Percentiles rank a stretch among this genome's conserved stretches.
phyloP scores from a whole-genome alignment of 2,888 invertebrate genomes.

The Opisthograptis luteolata region DNA sequence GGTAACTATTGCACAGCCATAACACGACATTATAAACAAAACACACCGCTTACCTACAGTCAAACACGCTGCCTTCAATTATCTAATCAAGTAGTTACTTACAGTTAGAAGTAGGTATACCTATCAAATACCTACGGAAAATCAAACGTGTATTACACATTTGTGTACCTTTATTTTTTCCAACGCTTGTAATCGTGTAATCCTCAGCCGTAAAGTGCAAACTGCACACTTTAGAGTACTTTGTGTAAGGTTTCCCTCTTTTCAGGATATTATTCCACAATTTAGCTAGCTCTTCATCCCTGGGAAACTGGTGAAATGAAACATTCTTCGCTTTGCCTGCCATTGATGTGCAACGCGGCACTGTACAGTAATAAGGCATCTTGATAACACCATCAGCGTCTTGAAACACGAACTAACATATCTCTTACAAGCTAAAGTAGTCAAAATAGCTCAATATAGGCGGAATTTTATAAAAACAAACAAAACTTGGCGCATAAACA shows the following conservation, averaged over 20 bases:
- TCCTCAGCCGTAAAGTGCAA: slow-evolving; percentile 76
- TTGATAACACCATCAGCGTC: slow-evolving; percentile 52
- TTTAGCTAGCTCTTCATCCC: slow-evolving; percentile 72
- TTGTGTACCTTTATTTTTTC: slow-evolving; percentile 74
- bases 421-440: slow-evolving; percentile 33
- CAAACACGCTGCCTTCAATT: slow-evolving; percentile 12
- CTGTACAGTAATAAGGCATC: slow-evolving; percentile 82
- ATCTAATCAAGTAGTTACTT: slow-evolving; percentile 19
- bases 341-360: slow-evolving; percentile 80
- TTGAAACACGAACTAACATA: slow-evolving; percentile 56
- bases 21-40: slow-evolving; percentile 17
- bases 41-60: background rate
- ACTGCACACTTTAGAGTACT: slow-evolving; percentile 81
- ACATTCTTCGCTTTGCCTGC: slow-evolving; percentile 80
- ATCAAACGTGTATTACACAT: slow-evolving; percentile 33
- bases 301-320: slow-evolving; percentile 78
- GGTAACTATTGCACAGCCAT: too few relatives aligned
- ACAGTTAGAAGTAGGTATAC: slow-evolving; percentile 22
- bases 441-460: slow-evolving; percentile 32
- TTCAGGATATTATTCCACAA: slow-evolving; percentile 77
- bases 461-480: slow-evolving; percentile 66
- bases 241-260: slow-evolving; percentile 78
- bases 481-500: slow-evolving; percentile 75
- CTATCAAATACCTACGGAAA: slow-evolving; percentile 28
- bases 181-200: slow-evolving; percentile 74